Conservation (phyloP, 2,888 invertebrate genomes). For the Spodoptera littoralis region DNA sequence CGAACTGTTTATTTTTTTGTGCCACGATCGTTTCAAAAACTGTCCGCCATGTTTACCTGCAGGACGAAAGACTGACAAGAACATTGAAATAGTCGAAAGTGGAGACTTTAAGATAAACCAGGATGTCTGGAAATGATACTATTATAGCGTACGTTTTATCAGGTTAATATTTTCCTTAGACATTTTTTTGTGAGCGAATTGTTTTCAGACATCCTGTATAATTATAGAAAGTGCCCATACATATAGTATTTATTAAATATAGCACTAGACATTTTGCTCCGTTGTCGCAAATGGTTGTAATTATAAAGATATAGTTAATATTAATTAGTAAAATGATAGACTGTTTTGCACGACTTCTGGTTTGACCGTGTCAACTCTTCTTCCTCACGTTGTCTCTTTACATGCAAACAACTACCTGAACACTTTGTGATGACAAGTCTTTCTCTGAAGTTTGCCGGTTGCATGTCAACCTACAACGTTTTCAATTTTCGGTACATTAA, state of each 20-base stretch:
- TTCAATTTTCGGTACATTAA: slow-evolving; percentile 65
- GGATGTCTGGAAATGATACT: slow-evolving; percentile 73
- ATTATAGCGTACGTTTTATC: slow-evolving; percentile 38
- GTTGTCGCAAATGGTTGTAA: slow-evolving; percentile 88
- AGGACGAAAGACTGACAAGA: slow-evolving; percentile 83
- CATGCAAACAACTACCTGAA: slow-evolving; percentile 64
- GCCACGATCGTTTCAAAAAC: slow-evolving; percentile 59
- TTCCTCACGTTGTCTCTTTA: slow-evolving; percentile 67
- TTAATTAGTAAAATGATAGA: slow-evolving; percentile 85
- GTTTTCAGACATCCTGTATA: slow-evolving; percentile 78
- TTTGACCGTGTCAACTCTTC: slow-evolving; percentile 68
- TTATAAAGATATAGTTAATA: slow-evolving; percentile 83
- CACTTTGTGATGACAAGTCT: slow-evolving; percentile 82
- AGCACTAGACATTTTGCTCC: slow-evolving; percentile 86
- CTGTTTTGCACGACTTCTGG: slow-evolving; percentile 85
- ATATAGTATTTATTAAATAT: slow-evolving; percentile 77
- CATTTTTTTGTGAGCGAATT: slow-evolving; percentile 49
- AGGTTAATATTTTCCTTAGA: slow-evolving; percentile 45
- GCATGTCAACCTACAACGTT: slow-evolving; percentile 66
- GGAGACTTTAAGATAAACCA: slow-evolving; percentile 67
- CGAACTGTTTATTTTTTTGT: slow-evolving; percentile 57
- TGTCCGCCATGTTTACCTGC: slow-evolving; percentile 66
- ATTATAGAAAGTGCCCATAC: slow-evolving; percentile 77
- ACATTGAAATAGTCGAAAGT: slow-evolving; percentile 70
- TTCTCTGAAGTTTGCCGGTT: slow-evolving; percentile 56